Percentiles rank a stretch among this genome's conserved stretches.
Conservation (phyloP, 1,140 invertebrate species). For the Anastrepha obliqua region DNA sequence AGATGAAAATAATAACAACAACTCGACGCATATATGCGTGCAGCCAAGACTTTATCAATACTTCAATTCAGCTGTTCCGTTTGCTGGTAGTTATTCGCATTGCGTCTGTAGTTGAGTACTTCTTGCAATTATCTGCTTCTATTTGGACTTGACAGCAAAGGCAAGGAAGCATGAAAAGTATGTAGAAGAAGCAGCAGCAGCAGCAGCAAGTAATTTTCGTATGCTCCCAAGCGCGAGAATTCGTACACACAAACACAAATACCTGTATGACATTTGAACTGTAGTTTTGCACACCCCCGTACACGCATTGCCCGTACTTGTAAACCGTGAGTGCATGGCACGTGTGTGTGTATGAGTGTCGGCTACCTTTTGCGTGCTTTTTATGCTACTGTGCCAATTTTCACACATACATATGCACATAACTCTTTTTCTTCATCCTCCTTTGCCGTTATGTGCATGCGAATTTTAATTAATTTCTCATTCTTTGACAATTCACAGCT, state of each 20-base stretch:
- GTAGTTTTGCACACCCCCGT: background rate
- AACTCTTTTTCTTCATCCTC: background rate
- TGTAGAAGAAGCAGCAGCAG: background rate
- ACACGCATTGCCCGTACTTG: too few relatives aligned
- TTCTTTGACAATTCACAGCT: slow-evolving; percentile 48
- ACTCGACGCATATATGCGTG: background rate
- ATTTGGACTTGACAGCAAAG: background rate
- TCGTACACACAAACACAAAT: background rate
- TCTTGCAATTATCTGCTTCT: slow-evolving; percentile 22
- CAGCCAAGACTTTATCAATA: background rate
- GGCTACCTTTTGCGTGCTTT: background rate
- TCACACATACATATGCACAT: background rate
- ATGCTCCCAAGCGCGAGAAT: slow-evolving; percentile 1
- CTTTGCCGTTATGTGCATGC: slow-evolving; percentile 2
- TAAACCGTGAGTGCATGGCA: background rate
- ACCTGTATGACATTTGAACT: slow-evolving; percentile 36
- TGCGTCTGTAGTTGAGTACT: background rate
- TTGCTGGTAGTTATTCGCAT: background rate
- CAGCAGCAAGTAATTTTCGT: slow-evolving; percentile 28
- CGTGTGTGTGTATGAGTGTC: background rate
- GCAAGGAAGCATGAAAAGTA: background rate
- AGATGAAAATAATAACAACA: slow-evolving; percentile 17
- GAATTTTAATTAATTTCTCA: slow-evolving; percentile 55
- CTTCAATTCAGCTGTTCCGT: slow-evolving; percentile 10
- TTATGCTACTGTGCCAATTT: background rate